Percentiles rank a stretch among this genome's conserved stretches.
These are phyloP conservation scores for Ochropleura leucogaster DNA, from an alignment of 2,888 invertebrate genomes.

Conservation along the genomic window DNA sequence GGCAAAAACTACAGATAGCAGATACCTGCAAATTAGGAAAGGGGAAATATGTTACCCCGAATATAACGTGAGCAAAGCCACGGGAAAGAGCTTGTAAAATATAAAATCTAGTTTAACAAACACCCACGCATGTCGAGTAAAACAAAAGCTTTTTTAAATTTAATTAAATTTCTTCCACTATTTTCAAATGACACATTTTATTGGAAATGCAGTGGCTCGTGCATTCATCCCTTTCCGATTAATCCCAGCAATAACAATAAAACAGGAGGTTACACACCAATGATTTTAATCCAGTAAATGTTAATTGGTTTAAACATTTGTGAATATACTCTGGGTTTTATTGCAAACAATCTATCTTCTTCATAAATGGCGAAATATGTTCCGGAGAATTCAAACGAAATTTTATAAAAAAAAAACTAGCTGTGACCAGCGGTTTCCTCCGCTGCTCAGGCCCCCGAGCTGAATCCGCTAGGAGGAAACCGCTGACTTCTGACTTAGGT, in stretches of 20 bases:
- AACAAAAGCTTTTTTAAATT: neutral
- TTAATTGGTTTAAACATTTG: conserved; percentile 1
- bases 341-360: neutral
- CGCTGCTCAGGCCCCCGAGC: no score
- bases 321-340: no score
- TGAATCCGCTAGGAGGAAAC: no score
- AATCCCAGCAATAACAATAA: conserved; percentile 27
- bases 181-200: conserved; percentile 26
- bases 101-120: no score
- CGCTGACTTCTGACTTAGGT: no score
- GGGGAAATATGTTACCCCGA: no score
- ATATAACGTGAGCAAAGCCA: no score
- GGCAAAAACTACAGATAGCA: no score
- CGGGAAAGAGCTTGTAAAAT: no score
- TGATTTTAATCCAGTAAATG: conserved; percentile 21
- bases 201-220: conserved; percentile 21
- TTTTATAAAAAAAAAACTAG: neutral
- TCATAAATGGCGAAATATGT: neutral
- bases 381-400: neutral
- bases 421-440: no score
- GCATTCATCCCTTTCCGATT: conserved; percentile 6
- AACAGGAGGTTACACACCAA: neutral
- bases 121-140: no score
- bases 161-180: neutral
- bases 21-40: no score